Percentiles rank a stretch among this genome's conserved stretches.
Conservation (phyloP, 2,113 vertebrate genomes). For the Procavia capensis region DNA sequence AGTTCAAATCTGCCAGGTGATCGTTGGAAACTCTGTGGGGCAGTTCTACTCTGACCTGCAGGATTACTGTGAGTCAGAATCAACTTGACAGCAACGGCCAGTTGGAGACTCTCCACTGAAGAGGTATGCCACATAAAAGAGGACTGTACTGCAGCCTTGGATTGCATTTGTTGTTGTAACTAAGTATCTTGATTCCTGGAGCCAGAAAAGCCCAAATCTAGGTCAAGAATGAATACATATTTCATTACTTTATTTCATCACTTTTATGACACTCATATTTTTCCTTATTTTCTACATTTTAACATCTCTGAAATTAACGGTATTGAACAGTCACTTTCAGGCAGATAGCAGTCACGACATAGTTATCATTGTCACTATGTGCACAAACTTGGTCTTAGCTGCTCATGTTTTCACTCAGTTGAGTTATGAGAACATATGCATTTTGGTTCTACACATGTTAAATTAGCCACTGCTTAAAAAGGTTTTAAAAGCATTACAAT, state of each 20-base stretch:
- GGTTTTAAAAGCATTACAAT: not conserved
- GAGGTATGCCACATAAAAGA: not conserved
- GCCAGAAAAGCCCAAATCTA: not conserved
- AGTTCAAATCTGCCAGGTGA: too few relatives aligned
- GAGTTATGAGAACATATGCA: not conserved
- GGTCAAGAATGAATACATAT: not conserved
- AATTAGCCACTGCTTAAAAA: not conserved
- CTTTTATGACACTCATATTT: not conserved
- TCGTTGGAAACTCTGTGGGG: too few relatives aligned
- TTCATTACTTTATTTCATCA: not conserved
- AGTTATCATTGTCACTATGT: not conserved
- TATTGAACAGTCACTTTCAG: not conserved
- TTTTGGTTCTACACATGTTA: not conserved
- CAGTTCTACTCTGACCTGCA: too few relatives aligned
- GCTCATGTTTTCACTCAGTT: not conserved
- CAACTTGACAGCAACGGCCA: too few relatives aligned
- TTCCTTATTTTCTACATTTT: not conserved
- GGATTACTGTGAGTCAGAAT: too few relatives aligned
- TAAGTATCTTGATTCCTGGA: not conserved
- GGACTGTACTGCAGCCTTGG: not conserved
- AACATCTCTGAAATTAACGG: constrained; percentile 4
- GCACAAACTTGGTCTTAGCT: constrained; percentile 21
- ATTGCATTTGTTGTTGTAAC: not conserved
- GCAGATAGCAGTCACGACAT: not conserved
- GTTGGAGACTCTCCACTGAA: not conserved